Percentiles rank a stretch among this genome's conserved stretches.
Conservation (phyloP, 2,797 vertebrate genomes). For the Miichthys miiuy region DNA sequence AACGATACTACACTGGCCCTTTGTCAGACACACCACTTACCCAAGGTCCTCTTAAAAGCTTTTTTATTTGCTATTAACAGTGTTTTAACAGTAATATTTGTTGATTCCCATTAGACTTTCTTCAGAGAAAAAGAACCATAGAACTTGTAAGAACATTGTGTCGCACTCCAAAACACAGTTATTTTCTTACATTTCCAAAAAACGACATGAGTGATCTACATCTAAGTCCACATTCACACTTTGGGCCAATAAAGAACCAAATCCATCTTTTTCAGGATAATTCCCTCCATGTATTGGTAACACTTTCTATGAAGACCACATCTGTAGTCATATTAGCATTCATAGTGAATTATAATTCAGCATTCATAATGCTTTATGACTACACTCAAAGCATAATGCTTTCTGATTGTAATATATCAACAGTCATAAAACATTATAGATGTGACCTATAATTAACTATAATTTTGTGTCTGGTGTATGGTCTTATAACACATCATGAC, state of each 20-base stretch:
- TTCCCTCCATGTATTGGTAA: neutral
- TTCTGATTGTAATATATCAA: no score
- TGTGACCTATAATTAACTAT: no score
- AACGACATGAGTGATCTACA: neutral
- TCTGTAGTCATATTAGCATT: no score
- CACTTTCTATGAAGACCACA: no score
- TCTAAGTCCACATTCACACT: neutral
- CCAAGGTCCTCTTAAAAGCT: neutral
- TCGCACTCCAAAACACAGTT: neutral
- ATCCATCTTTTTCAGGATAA: neutral
- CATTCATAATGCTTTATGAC: no score
- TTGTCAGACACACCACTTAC: neutral
- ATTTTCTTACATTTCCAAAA: neutral
- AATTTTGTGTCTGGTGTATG: no score
- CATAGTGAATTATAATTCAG: no score
- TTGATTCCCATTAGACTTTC: neutral
- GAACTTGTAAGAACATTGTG: neutral
- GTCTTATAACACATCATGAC: no score
- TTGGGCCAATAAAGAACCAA: neutral
- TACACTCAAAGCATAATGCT: no score
- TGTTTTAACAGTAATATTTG: neutral
- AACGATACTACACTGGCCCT: neutral
- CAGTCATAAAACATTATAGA: no score
- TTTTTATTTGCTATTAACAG: neutral
- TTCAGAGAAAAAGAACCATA: neutral